These are phyloP conservation scores for Mungos mungo DNA, from an alignment of 2,113 vertebrate species.

Conservation along the genomic window DNA sequence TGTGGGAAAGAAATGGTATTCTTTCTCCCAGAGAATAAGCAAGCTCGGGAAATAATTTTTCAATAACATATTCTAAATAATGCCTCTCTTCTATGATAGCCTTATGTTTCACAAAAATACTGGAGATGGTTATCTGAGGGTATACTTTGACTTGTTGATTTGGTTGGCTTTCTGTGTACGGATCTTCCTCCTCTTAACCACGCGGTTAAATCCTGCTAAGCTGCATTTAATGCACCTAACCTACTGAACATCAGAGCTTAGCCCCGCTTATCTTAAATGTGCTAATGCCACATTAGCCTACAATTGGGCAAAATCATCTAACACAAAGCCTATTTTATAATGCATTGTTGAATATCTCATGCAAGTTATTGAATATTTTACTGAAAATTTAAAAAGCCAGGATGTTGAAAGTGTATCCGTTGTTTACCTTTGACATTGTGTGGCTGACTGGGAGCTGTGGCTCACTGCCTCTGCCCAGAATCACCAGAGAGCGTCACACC, in stretches of 20 bases:
- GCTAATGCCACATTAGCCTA: neutral
- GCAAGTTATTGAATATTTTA: neutral
- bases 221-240: neutral
- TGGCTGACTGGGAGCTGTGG: neutral
- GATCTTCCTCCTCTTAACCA: neutral
- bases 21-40: neutral
- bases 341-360: neutral
- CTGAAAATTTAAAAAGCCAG: neutral
- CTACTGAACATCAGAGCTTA: neutral
- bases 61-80: constrained; percentile 5
- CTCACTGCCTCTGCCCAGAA: neutral
- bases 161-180: neutral
- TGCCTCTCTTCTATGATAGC: neutral
- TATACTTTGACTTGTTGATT: neutral
- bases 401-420: neutral
- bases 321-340: neutral
- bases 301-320: neutral
- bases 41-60: constrained; percentile 17
- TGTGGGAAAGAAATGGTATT: neutral
- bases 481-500: neutral
- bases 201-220: neutral
- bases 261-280: neutral
- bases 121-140: neutral
- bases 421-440: neutral
- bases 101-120: neutral